Conservation (phyloP, 37 sponge, comb jelly and placozoan genomes). For the Amphimedon queenslandica region DNA sequence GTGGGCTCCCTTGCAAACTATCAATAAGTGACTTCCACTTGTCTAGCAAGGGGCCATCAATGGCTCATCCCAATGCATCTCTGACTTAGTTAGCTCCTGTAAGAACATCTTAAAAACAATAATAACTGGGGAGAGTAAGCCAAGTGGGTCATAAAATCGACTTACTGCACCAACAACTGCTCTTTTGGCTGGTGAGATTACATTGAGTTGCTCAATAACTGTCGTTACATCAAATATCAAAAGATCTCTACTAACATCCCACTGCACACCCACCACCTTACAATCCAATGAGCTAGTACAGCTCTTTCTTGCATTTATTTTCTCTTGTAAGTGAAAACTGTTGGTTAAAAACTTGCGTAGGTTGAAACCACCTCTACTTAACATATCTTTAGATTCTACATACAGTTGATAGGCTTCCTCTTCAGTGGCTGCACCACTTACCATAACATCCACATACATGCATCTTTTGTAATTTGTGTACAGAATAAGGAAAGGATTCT, state of each 20-base stretch:
- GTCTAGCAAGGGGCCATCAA: constrained; percentile 9
- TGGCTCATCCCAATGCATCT: constrained; percentile 19
- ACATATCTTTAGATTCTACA: background rate
- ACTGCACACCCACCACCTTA: constrained; percentile 27
- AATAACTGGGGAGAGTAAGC: constrained; percentile 24
- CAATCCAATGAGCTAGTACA: constrained; percentile 7
- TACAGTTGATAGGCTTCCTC: background rate
- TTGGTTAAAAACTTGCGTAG: background rate
- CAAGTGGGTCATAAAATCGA: constrained; percentile 24
- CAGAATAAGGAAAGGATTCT: background rate
- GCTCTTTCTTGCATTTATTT: background rate
- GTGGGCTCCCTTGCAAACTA: background rate
- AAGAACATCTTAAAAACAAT: constrained; percentile 28
- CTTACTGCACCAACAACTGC: background rate
- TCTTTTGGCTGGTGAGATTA: constrained; percentile 15
- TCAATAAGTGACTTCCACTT: constrained; percentile 6
- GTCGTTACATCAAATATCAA: constrained; percentile 8
- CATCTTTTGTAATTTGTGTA: background rate
- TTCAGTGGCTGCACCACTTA: background rate
- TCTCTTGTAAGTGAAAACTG: background rate
- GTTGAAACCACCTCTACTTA: background rate
- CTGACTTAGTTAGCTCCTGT: constrained; percentile 2
- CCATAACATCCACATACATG: background rate
- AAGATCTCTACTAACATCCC: constrained; percentile 17
- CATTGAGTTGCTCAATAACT: background rate